Conservation (phyloP, 2,797 vertebrate genomes). For the Neostethus bicornis region DNA sequence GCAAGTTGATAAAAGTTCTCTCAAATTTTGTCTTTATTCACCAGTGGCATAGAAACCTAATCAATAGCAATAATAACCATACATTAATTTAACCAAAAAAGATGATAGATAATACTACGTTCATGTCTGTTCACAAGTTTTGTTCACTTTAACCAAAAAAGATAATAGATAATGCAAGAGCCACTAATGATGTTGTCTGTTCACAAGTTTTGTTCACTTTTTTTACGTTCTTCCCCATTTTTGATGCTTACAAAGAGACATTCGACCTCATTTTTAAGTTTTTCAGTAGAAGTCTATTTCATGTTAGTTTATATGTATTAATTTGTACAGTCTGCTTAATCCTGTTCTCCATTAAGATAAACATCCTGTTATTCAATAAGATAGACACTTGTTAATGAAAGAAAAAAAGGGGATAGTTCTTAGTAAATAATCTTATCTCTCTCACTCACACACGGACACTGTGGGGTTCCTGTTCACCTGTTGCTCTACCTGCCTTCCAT, state of each 20-base stretch:
- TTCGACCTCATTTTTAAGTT: not conserved
- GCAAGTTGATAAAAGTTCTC: not conserved
- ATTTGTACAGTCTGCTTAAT: not conserved
- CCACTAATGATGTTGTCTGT: not conserved
- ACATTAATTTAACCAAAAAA: too few species aligned
- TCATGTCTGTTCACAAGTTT: too few species aligned
- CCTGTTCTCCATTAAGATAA: constrained; percentile 3
- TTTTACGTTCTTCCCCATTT: not conserved
- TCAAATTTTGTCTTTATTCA: too few species aligned
- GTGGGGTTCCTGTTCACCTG: constrained; percentile 70
- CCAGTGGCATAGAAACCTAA: too few species aligned
- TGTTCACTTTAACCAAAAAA: too few species aligned
- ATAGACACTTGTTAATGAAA: constrained; percentile 5
- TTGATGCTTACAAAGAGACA: not conserved
- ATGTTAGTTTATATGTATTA: not conserved
- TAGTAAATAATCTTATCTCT: constrained; percentile 32
- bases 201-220: not conserved
- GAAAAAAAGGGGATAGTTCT: constrained; percentile 21
- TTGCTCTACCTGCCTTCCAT: constrained; percentile 53
- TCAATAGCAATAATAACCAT: too few species aligned
- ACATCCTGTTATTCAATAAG: constrained; percentile 2
- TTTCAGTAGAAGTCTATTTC: too few species aligned
- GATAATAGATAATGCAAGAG: not conserved
- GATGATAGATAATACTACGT: too few species aligned
- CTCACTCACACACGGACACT: constrained; percentile 13